Evolutionary conservation across 2,888 invertebrate genomes (phyloP), one percentile per base, ranked within the genome.

Genomic region (Gandaritis pyraliata): DNA sequence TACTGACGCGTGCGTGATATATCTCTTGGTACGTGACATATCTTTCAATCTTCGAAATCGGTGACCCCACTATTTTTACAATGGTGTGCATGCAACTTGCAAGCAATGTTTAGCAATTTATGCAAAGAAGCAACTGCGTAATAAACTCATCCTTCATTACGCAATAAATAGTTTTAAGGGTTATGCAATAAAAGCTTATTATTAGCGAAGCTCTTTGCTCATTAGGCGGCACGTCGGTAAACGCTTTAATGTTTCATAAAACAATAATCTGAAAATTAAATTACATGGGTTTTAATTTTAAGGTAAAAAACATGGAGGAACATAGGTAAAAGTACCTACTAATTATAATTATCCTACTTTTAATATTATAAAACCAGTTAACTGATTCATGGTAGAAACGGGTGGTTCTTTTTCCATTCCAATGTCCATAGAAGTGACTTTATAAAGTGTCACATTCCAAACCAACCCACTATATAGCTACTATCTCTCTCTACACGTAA

Each of bases 91-190:
- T 33, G 10, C 33, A 33, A 33, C 1, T 8, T 33, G 33, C 33
- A 33, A 33, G 33, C 10, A 33, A 8, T 33, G 33, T 30, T 52
- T 30, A 43, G 51, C 51, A 11, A 49, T 49, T 43, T 29, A 10
- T 46, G 41, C 52, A 38, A 52, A 47, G 39, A 57, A 56, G 18
- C 10, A 29, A 10, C 7, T 51, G 7, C 33, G 39, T 46, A n/a
- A 55, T 60, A 59, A 65, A 61, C 47, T 45, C 58, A 61, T 59
- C 61, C 41, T 61, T 46, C 36, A 61, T 64, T 68, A 46, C 46
- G 48, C n/a, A 50, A 43, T 58, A 59, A 64, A 43, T 46, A 49
- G 41, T 52, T 54, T 48, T n/a, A 46, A 43, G 52, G 33, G 48
- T 58, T 54, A 51, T 49, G 13, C 39, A 56, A 62, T 55, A 57